Percentiles rank a stretch among this genome's conserved stretches.
Evolutionary conservation across 2,113 vertebrate species (phyloP).

Genomic region (Taxidea taxus): DNA sequence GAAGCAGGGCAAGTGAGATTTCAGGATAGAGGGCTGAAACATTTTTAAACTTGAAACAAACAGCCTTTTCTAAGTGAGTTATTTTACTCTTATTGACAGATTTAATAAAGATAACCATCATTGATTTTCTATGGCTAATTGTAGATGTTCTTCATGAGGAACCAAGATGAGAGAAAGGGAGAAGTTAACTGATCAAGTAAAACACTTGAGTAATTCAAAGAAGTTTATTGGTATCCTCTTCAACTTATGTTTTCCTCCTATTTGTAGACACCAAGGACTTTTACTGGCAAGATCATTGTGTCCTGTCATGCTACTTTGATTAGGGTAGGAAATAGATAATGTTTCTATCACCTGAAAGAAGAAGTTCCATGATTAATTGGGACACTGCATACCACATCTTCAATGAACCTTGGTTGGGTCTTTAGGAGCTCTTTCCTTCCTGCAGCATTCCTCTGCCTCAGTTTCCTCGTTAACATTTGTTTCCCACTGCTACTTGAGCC

Average conservation of each 20-base stretch:
- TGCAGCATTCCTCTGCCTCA: neutral
- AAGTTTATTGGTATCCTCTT: neutral
- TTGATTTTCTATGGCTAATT: neutral
- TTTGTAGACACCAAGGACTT: neutral
- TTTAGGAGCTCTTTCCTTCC: neutral
- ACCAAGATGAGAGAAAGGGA: neutral
- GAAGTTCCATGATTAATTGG: neutral
- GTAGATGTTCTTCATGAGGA: neutral
- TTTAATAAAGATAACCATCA: neutral
- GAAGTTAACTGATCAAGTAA: neutral
- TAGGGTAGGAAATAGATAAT: neutral
- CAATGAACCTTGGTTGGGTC: neutral
- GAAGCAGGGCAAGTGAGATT: neutral
- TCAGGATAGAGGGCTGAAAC: neutral
- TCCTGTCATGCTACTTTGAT: neutral
- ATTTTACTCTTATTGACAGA: neutral
- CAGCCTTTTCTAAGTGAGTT: neutral
- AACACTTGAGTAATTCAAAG: neutral
- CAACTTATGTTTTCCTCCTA: neutral
- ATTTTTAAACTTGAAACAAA: neutral
- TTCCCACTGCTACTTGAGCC: neutral
- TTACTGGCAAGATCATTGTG: neutral
- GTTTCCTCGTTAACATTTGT: neutral
- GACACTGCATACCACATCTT: neutral
- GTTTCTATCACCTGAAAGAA: neutral